Evolutionary conservation across 1,140 invertebrate species (phyloP).

Genomic region (Halictus rubicundus): DNA sequence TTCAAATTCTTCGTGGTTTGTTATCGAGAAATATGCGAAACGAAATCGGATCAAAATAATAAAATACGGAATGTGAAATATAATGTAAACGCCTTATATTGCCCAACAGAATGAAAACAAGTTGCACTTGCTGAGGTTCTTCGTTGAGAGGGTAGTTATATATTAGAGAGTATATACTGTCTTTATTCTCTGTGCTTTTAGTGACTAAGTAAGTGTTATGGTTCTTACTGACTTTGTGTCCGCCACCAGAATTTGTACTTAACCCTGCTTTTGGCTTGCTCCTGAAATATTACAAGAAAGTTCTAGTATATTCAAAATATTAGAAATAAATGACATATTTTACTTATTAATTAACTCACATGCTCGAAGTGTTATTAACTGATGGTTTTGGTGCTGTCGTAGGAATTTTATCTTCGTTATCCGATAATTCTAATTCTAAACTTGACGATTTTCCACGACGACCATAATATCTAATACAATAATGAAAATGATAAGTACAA

Average conservation of each 20-base stretch:
- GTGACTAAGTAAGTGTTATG: conserved; percentile 83
- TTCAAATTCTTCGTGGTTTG: conserved; percentile 43
- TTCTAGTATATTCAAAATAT: not conserved
- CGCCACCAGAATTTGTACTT: conserved; percentile 87
- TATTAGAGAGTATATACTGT: conserved; percentile 62
- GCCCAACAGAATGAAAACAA: conserved; percentile 55
- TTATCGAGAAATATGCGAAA: not conserved
- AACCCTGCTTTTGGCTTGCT: conserved; percentile 81
- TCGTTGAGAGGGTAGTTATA: conserved; percentile 60
- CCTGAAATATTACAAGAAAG: conserved; percentile 62
- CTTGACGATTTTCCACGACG: conserved; percentile 82
- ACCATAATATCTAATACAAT: conserved; percentile 83
- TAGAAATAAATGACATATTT: not conserved
- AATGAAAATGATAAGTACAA: conserved; percentile 50
- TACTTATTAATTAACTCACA: conserved; percentile 63
- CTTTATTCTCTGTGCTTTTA: conserved; percentile 73
- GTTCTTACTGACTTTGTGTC: conserved; percentile 98
- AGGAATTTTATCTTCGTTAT: conserved; percentile 74
- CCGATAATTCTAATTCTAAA: conserved; percentile 77
- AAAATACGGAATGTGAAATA: conserved; percentile 37
- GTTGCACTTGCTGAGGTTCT: conserved; percentile 50
- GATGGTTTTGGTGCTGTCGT: conserved; percentile 67
- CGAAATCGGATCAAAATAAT: conserved; percentile 38
- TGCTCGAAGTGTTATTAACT: conserved; percentile 69
- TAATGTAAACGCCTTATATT: conserved; percentile 23